Evolutionary conservation across 2,888 invertebrate species (phyloP).

Genomic region (Dione juno): DNA sequence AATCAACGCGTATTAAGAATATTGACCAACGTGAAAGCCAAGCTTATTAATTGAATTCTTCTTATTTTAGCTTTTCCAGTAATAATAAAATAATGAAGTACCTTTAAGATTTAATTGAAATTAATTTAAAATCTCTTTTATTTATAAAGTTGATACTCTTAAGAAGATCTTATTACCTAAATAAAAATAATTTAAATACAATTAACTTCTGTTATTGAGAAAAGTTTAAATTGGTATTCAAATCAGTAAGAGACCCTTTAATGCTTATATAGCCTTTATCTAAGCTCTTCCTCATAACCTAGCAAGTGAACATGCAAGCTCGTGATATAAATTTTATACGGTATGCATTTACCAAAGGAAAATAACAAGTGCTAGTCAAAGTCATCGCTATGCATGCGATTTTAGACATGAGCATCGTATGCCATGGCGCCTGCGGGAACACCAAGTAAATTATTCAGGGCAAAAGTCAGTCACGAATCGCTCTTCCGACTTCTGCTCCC

Average conservation of each 20-base stretch:
- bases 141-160: no score
- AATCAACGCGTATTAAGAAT: conserved; percentile 50
- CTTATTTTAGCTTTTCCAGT: conserved; percentile 6
- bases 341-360: conserved; percentile 46
- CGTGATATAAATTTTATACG: conserved; percentile 49
- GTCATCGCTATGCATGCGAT: conserved; percentile 53
- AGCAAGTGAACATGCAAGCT: conserved; percentile 27
- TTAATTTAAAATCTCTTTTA: no score
- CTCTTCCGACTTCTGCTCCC: conserved; percentile 59
- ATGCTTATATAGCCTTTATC: neutral
- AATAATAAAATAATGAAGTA: neutral
- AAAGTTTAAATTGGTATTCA: neutral
- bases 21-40: conserved; percentile 3
- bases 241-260: neutral
- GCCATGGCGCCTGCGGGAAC: conserved; percentile 64
- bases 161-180: no score
- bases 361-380: conserved; percentile 49
- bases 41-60: conserved; percentile 4
- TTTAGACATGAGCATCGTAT: conserved; percentile 61
- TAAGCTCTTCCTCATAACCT: neutral
- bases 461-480: conserved; percentile 79
- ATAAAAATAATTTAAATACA: no score
- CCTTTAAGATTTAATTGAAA: neutral
- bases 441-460: conserved; percentile 76
- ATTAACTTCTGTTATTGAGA: no score